These are phyloP conservation scores for Ptilorrhoa leucosticta DNA, from an alignment of 2,113 vertebrate genomes.

Conservation along the genomic window DNA sequence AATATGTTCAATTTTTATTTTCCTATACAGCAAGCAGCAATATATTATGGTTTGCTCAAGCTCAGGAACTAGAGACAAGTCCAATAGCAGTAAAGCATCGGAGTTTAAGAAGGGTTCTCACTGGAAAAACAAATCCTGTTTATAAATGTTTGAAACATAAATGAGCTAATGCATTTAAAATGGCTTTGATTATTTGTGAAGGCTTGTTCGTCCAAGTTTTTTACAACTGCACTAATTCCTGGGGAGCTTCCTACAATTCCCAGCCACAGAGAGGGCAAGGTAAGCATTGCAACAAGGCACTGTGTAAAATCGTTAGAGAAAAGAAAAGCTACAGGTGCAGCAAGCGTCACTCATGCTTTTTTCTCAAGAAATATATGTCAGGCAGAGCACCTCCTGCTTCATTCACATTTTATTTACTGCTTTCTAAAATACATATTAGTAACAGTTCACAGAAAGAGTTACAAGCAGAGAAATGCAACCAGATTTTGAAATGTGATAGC, in stretches of 20 bases:
- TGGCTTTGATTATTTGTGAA: background rate
- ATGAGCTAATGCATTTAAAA: background rate
- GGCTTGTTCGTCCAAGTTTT: background rate
- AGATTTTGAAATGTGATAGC: background rate
- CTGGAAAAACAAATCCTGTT: background rate
- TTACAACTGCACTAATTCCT: background rate
- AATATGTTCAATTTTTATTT: background rate
- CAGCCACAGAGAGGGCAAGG: fast-evolving
- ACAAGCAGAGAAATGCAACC: background rate
- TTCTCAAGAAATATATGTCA: background rate
- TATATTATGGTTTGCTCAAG: background rate
- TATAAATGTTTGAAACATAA: background rate
- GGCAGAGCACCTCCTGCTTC: background rate
- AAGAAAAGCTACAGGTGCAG: background rate
- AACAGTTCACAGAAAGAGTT: background rate
- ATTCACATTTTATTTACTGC: conserved; percentile 16
- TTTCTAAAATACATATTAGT: background rate
- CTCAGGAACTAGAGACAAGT: background rate
- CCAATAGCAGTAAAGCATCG: background rate
- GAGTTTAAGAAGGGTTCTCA: background rate
- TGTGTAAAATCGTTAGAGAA: background rate
- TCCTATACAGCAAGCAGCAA: background rate
- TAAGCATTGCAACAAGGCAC: background rate
- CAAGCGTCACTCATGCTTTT: background rate
- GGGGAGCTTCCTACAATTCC: background rate